Percentiles rank a stretch among this genome's conserved stretches.
phyloP scores from a whole-genome alignment of 2,113 vertebrate genomes.

The Picathartes gymnocephalus region DNA sequence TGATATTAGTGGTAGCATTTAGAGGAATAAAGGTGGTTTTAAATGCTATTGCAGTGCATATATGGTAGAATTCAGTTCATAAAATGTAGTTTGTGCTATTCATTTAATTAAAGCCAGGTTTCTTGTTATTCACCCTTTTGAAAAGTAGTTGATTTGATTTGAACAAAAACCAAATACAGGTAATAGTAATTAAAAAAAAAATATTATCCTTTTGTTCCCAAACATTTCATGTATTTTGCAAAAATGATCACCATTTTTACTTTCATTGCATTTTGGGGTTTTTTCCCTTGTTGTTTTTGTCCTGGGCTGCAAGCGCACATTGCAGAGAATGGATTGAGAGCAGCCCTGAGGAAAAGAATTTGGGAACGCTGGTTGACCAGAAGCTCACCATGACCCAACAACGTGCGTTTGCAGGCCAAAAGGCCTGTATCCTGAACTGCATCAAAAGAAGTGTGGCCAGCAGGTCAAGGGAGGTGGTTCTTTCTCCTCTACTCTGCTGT shows the following conservation, averaged over 20 bases:
- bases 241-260: neutral
- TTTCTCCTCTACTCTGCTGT: neutral
- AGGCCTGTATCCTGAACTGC: accelerated
- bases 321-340: neutral
- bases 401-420: neutral
- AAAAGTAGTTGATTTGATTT: neutral
- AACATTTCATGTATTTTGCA: neutral
- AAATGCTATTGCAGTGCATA: neutral
- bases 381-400: neutral
- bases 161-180: neutral
- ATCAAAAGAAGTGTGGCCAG: neutral
- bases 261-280: accelerated
- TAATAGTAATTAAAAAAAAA: neutral
- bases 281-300: neutral
- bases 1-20: neutral
- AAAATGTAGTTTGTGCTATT: neutral
- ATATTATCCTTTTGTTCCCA: neutral
- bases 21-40: neutral
- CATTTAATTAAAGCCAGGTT: neutral
- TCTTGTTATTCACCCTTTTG: neutral
- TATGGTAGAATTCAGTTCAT: neutral
- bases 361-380: neutral
- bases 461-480: neutral
- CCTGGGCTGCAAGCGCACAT: neutral
- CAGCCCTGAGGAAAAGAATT: neutral